Conservation (phyloP, 2,797 vertebrate genomes). For the Cygnus olor region DNA sequence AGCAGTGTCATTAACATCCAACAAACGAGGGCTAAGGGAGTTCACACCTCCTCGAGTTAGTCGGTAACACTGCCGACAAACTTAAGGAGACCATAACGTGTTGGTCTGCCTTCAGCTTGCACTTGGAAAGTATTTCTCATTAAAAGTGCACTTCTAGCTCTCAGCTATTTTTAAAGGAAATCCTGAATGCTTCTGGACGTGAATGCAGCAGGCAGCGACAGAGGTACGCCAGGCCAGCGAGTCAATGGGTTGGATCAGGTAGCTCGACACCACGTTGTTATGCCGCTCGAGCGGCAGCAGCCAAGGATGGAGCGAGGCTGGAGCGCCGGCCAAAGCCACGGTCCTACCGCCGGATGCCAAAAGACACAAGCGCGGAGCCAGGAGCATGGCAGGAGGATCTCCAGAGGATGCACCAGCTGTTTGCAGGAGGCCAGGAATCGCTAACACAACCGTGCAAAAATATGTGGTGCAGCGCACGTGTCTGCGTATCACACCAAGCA, state of each 20-base stretch:
- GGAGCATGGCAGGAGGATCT: slow-evolving; percentile 21
- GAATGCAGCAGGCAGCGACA: neutral
- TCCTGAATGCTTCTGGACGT: slow-evolving; percentile 2
- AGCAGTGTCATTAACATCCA: slow-evolving; percentile 9
- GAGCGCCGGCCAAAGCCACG: slow-evolving; percentile 19
- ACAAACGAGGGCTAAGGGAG: neutral
- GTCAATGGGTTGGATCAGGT: neutral
- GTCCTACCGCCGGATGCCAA: neutral
- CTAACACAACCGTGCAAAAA: neutral
- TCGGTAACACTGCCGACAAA: neutral
- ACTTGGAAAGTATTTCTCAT: slow-evolving; percentile 28
- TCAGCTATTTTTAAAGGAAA: slow-evolving; percentile 53
- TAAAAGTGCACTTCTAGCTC: neutral
- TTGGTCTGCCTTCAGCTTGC: neutral
- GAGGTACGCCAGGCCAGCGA: neutral
- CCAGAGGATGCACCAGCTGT: neutral
- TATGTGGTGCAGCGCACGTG: rapidly evolving
- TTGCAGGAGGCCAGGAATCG: neutral
- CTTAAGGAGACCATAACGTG: neutral
- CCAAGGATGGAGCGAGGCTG: neutral
- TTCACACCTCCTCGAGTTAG: neutral
- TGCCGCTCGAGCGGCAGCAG: rapidly evolving
- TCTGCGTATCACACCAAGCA: rapidly evolving
- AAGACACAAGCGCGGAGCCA: slow-evolving; percentile 2
- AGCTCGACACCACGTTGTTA: neutral